Conservation (phyloP, 1,140 invertebrate genomes). For the Teleogryllus occipitalis region DNA sequence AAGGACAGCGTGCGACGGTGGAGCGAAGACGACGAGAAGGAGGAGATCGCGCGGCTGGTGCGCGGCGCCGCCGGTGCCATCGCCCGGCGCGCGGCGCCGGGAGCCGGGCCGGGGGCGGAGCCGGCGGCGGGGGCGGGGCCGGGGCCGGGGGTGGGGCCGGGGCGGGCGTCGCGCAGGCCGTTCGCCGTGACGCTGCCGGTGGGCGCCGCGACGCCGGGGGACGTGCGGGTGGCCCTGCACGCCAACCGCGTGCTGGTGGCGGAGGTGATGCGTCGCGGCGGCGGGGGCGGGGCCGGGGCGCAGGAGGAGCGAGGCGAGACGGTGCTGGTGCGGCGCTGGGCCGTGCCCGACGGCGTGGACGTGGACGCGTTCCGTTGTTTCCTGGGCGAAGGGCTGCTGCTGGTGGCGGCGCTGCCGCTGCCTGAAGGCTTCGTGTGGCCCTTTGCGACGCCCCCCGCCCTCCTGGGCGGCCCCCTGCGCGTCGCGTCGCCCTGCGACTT, state of each 20-base stretch:
- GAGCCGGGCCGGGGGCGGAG: too few species aligned
- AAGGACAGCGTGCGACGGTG: background rate
- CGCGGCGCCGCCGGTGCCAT: background rate
- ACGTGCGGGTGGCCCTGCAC: background rate
- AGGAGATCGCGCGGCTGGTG: background rate
- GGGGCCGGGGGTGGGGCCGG: too few species aligned
- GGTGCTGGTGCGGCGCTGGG: background rate
- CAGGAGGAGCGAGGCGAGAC: background rate
- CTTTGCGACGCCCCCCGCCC: background rate
- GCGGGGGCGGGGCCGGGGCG: too few species aligned
- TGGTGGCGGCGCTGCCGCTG: background rate
- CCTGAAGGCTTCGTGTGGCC: background rate
- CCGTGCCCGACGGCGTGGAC: background rate
- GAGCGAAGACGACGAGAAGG: background rate
- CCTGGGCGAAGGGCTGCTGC: background rate
- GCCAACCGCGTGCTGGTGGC: background rate
- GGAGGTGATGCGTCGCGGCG: background rate
- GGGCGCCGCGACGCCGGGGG: too few species aligned
- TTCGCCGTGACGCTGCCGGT: background rate
- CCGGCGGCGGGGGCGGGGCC: too few species aligned
- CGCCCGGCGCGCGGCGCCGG: too few species aligned
- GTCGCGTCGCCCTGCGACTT: background rate
- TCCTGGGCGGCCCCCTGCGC: background rate
- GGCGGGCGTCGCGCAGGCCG: background rate
- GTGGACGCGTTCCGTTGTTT: background rate